These are phyloP conservation scores for Plecotus auritus DNA, from an alignment of 2,113 vertebrate genomes.

Conservation along the genomic window DNA sequence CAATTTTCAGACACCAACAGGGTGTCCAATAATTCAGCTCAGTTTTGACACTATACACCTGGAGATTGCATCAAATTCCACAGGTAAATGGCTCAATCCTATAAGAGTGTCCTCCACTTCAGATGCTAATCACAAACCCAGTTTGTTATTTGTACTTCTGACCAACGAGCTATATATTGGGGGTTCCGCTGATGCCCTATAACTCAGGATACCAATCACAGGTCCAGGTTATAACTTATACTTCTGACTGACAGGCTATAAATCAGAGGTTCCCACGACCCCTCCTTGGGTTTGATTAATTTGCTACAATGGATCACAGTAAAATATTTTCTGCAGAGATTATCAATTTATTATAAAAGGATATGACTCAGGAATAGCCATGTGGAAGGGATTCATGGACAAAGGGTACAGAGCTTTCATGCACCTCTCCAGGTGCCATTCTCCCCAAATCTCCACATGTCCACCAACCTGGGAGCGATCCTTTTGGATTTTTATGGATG, in stretches of 20 bases:
- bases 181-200: neutral
- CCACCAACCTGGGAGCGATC: neutral
- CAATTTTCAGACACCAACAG: neutral
- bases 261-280: neutral
- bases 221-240: neutral
- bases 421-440: neutral
- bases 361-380: neutral
- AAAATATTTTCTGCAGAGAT: neutral
- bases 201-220: neutral
- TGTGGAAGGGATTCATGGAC: neutral
- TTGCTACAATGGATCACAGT: neutral
- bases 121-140: neutral
- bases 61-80: neutral
- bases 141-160: neutral
- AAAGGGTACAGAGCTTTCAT: neutral
- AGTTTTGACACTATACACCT: neutral
- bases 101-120: neutral
- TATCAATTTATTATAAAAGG: neutral
- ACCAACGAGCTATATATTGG: neutral
- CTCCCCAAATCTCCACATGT: neutral
- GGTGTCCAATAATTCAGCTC: neutral
- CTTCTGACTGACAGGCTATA: neutral
- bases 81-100: neutral
- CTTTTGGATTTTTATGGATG: neutral
- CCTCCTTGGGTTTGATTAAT: neutral